These are phyloP conservation scores for Epinephelus cyanopodus DNA, from an alignment of 2,113 vertebrate species.

Conservation along the genomic window DNA sequence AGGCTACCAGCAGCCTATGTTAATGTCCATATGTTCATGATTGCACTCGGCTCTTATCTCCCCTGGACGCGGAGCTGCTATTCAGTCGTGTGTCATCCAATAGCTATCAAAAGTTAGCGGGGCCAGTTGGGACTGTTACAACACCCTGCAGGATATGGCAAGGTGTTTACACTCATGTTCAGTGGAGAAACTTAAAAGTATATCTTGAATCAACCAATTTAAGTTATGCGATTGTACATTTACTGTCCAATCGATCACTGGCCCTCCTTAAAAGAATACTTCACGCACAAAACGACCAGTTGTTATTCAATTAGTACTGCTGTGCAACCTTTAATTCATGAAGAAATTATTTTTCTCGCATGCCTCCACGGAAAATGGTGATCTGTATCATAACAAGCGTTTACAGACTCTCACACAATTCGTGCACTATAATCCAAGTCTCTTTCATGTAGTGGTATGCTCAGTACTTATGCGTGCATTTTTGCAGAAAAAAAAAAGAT, in stretches of 20 bases:
- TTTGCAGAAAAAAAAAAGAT: too few species aligned
- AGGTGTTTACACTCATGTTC: slow-evolving; percentile 20
- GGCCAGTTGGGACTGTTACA: slow-evolving; percentile 26
- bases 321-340: too few species aligned
- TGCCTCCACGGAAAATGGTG: too few species aligned
- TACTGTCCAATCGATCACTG: neutral
- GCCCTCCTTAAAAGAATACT: neutral
- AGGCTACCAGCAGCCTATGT: slow-evolving; percentile 68
- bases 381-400: too few species aligned
- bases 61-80: slow-evolving; percentile 49
- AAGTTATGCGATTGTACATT: neutral
- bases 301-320: neutral
- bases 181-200: neutral
- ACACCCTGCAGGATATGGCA: slow-evolving; percentile 14
- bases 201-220: neutral
- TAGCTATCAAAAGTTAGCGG: slow-evolving; percentile 48
- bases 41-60: slow-evolving; percentile 44
- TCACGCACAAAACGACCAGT: too few species aligned
- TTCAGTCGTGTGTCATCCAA: slow-evolving; percentile 60
- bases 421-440: too few species aligned
- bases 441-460: too few species aligned
- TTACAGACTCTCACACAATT: too few species aligned
- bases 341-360: too few species aligned
- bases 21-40: slow-evolving; percentile 79
- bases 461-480: too few species aligned